Base-by-base conservation (phyloP, 1,140 invertebrate genomes). In the Mactra quadrangularis region DNA sequence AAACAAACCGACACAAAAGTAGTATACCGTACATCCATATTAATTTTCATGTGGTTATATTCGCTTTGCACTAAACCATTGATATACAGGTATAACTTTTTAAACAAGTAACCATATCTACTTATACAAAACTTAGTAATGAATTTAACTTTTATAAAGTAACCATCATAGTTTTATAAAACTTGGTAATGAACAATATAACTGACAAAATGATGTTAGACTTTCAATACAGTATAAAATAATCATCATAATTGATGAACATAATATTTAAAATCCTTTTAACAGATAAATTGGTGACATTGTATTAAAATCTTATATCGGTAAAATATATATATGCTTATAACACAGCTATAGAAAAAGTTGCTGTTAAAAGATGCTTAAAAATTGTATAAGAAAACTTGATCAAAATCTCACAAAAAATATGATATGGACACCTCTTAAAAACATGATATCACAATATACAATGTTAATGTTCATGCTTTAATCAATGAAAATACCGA, bases 271-370 rank as follows among this genome's bases (percentile, higher is more conserved):
- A 53, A 29, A 57, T 29, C 3, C 31, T 11, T 9, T 29, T 29
- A 4, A 7, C 1, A 57, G 31, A 9, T 4, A 6, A 57, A 57
- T 29, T 2, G 55, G 7, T 53, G 9, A 11, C n/a, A n/a, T n/a
- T n/a, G n/a, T n/a, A n/a, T n/a, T n/a, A n/a, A n/a, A n/a, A n/a
- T n/a, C n/a, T n/a, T n/a, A n/a, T n/a, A 41, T 7, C 6, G 38
- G 38, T 41, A 35, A 62, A 62, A 62, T 62, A 27, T 62, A 35
- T 62, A n/a, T 31, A 62, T 62, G 59, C 59, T 62, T 62, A 62
- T 31, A 62, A 62, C 4, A 62, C 31, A 62, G 25, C 13, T 11
- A 22, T 29, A 9, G 27, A 29, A 9, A 27, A 57, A 27, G 31
- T 27, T 29, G 6, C 3, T 57, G 11, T 27, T 4, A 11, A 7